phyloP scores from a whole-genome alignment of 2,888 invertebrate genomes.

The Callyntrura sp. region DNA sequence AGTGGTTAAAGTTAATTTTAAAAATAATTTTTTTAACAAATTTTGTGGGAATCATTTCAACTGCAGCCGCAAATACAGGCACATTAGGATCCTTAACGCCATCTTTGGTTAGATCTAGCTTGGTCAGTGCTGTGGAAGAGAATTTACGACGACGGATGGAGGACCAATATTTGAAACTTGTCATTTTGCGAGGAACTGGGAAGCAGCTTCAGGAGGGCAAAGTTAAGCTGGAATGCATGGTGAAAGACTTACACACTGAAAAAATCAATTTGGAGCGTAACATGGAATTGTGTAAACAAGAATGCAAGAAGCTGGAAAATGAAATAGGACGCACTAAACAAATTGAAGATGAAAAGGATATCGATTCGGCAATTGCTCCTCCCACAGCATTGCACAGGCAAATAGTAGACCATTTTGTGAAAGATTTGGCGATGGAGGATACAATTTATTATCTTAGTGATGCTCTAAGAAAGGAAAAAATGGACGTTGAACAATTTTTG shows the following conservation, averaged over 20 bases:
- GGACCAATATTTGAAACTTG: constrained; percentile 81
- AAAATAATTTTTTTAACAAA: too few species aligned
- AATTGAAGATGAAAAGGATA: constrained; percentile 93
- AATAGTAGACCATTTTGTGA: constrained; percentile 96
- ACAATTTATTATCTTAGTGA: constrained; percentile 99
- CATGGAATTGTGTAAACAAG: constrained; percentile 80
- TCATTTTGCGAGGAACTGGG: constrained; percentile 82
- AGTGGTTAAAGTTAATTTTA: too few species aligned
- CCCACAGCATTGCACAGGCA: constrained; percentile 98
- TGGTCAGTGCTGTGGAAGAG: constrained; percentile 98
- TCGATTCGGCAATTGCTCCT: constrained; percentile 98
- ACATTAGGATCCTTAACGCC: constrained; percentile 55
- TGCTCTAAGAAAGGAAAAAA: constrained; percentile 95
- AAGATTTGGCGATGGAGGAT: constrained; percentile 99
- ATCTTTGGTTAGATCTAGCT: constrained; percentile 92
- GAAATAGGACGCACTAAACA: constrained; percentile 89
- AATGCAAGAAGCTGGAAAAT: constrained; percentile 79
- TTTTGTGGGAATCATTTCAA: constrained; percentile 50
- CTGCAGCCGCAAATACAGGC: constrained; percentile 6
- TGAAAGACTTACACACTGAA: constrained; percentile 91
- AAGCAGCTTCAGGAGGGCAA: constrained; percentile 80
- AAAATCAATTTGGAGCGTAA: constrained; percentile 85
- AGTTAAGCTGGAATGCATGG: constrained; percentile 91
- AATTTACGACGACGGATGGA: constrained; percentile 93
- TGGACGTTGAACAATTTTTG: constrained; percentile 98